A percentile compares a stretch with the other conserved stretches of the same genome.
Conservation (phyloP, 2,888 invertebrate species). For the Synergus laeviventris region DNA sequence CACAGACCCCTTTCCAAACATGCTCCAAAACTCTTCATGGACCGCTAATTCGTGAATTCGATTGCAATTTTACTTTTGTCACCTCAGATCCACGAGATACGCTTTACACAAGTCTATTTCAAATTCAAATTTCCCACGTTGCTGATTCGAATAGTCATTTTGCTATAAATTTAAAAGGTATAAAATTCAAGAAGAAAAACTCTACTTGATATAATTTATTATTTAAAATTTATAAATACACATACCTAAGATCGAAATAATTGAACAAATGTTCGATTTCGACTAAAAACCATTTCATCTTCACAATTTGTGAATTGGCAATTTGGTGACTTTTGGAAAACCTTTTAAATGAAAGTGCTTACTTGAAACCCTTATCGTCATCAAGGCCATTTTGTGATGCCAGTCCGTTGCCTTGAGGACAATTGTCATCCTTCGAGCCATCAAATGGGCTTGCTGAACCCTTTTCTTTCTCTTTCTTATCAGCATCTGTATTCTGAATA, state of each 20-base stretch:
- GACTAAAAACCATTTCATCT: too few relatives aligned
- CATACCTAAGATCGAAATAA: too few relatives aligned
- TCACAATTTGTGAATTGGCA: too few relatives aligned
- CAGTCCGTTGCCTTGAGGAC: constrained; percentile 78
- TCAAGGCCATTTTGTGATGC: constrained; percentile 84
- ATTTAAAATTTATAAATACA: too few relatives aligned
- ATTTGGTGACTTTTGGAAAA: too few relatives aligned
- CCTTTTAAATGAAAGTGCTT: constrained; percentile 75
- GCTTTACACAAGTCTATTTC: background rate
- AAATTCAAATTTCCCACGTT: background rate
- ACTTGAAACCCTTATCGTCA: constrained; percentile 94
- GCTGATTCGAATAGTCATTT: background rate
- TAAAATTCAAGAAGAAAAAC: too few relatives aligned
- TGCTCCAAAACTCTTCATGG: background rate
- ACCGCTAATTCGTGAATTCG: background rate
- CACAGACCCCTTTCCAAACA: background rate
- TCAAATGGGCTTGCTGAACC: constrained; percentile 79
- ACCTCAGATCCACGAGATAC: background rate
- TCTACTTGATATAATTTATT: too few relatives aligned
- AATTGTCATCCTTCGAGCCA: constrained; percentile 78
- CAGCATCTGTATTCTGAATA: constrained; percentile 69
- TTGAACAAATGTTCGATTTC: too few relatives aligned
- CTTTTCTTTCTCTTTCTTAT: constrained; percentile 78
- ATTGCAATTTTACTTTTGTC: background rate
- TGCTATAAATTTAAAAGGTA: too few relatives aligned